Conservation (phyloP, 2,888 invertebrate species). For the Allolobophora icterica region DNA sequence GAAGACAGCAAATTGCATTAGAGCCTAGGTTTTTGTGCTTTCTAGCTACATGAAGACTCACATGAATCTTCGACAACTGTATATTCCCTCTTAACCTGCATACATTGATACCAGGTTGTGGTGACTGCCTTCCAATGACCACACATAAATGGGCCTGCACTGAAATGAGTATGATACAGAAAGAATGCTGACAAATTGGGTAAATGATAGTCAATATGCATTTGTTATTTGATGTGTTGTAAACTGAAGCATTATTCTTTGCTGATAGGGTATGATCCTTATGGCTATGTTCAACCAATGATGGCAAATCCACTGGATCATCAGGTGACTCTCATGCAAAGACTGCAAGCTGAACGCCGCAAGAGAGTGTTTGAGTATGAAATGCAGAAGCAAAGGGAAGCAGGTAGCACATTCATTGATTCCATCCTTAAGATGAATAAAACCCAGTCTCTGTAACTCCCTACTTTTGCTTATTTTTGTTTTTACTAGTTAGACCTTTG, state of each 20-base stretch:
- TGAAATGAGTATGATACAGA: background rate
- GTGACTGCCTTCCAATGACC: too few species aligned
- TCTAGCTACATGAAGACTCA: too few species aligned
- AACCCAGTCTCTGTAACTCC: too few species aligned
- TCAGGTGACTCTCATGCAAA: constrained; percentile 56
- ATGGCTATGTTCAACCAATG: background rate
- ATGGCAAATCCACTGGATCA: constrained; percentile 25
- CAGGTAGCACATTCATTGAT: background rate
- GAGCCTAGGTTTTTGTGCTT: too few species aligned
- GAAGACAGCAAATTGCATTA: too few species aligned
- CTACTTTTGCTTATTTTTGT: too few species aligned
- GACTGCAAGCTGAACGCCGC: constrained; percentile 53
- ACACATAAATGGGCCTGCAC: too few species aligned
- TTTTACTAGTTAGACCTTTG: too few species aligned
- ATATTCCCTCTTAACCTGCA: too few species aligned
- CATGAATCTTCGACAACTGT: too few species aligned
- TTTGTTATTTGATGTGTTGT: background rate
- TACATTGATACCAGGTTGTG: too few species aligned
- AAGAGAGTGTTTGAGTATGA: constrained; percentile 19
- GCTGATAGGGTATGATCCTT: background rate
- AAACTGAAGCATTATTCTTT: background rate
- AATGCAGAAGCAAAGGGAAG: background rate
- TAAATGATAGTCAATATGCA: background rate
- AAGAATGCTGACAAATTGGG: background rate
- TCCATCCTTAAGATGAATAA: background rate